A percentile compares a stretch with the other conserved stretches of the same genome.
Evolutionary conservation across 2,888 invertebrate genomes (phyloP).

Genomic region (Malthinus seriepunctatus): DNA sequence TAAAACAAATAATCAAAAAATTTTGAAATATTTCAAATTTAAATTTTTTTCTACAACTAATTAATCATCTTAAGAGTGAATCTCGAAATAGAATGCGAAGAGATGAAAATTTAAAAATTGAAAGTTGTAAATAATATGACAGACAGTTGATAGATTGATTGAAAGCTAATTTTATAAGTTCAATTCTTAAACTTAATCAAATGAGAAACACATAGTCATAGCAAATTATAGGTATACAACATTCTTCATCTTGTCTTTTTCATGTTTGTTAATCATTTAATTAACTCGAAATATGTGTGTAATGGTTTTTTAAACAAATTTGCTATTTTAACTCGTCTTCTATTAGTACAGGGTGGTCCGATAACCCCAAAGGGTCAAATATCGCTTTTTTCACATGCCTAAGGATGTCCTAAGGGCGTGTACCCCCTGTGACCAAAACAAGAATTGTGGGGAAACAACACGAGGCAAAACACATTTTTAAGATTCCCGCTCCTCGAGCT

Average conservation of each 20-base stretch:
- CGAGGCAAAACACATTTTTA: too few relatives aligned
- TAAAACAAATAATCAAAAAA: background rate
- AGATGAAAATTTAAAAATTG: background rate
- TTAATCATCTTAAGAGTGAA: background rate
- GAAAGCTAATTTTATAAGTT: slow-evolving; percentile 15
- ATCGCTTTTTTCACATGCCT: too few relatives aligned
- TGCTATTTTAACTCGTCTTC: too few relatives aligned
- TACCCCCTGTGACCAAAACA: too few relatives aligned
- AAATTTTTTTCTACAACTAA: background rate
- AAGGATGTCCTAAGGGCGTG: too few relatives aligned
- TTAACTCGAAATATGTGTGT: slow-evolving; percentile 20
- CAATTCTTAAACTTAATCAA: slow-evolving; percentile 4
- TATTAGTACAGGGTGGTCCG: too few relatives aligned
- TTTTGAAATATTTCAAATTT: background rate
- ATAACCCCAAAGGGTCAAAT: too few relatives aligned
- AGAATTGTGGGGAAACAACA: too few relatives aligned
- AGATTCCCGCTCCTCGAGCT: too few relatives aligned
- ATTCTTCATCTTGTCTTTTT: slow-evolving; percentile 15
- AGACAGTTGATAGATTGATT: slow-evolving; percentile 8
- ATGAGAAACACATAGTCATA: slow-evolving; percentile 14
- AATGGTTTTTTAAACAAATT: slow-evolving; percentile 7
- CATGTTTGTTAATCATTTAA: slow-evolving; percentile 18
- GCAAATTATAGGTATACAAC: slow-evolving; percentile 22
- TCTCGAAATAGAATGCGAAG: background rate
- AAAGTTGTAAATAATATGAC: slow-evolving; percentile 2